Conservation (phyloP, 1,140 invertebrate species). For the Zophobas morio region DNA sequence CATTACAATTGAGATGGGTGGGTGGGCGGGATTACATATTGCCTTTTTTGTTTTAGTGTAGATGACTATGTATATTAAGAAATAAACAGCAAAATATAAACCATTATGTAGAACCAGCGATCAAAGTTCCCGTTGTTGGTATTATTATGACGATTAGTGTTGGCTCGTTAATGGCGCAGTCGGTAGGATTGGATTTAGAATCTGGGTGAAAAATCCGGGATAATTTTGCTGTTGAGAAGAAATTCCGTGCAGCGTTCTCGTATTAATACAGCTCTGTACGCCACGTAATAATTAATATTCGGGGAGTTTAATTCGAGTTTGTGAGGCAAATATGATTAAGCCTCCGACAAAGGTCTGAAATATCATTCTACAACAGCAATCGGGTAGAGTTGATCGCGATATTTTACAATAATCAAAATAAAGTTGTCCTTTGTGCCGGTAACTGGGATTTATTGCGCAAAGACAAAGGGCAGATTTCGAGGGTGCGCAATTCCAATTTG, state of each 20-base stretch:
- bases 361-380: conserved; percentile 31
- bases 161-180: too few relatives aligned
- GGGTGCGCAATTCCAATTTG: conserved; percentile 18
- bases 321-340: conserved; percentile 35
- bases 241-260: neutral
- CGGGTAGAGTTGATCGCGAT: conserved; percentile 9
- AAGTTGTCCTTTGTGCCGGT: conserved; percentile 17
- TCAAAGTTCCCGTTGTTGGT: too few relatives aligned
- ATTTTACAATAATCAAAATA: conserved; percentile 41
- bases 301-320: conserved; percentile 23
- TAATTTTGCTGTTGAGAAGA: neutral
- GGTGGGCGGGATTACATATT: too few relatives aligned
- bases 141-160: too few relatives aligned
- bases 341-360: conserved; percentile 21
- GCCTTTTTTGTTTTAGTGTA: too few relatives aligned
- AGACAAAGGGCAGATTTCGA: conserved; percentile 32
- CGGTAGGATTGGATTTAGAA: too few relatives aligned
- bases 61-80: too few relatives aligned
- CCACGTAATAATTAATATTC: conserved; percentile 19
- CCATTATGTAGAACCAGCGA: too few relatives aligned
- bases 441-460: conserved; percentile 27
- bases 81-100: too few relatives aligned
- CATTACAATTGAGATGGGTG: too few relatives aligned
- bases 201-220: neutral
- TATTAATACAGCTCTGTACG: conserved; percentile 23